These are phyloP conservation scores for Tiaroga cobitis DNA, from an alignment of 2,797 vertebrate species.

Conservation along the genomic window DNA sequence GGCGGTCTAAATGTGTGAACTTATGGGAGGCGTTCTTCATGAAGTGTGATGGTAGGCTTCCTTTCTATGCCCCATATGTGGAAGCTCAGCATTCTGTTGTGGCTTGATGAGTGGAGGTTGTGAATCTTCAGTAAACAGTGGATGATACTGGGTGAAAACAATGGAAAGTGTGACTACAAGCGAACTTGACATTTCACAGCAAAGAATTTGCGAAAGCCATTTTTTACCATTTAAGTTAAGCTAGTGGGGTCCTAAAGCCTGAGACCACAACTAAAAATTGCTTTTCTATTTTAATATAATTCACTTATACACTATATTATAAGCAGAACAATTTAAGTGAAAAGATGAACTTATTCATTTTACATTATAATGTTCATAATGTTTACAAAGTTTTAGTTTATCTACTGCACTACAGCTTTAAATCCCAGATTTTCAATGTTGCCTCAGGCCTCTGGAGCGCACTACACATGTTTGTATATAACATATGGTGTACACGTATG, in stretches of 20 bases:
- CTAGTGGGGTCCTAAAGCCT: neutral
- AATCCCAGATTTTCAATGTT: neutral
- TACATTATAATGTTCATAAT: too few species aligned
- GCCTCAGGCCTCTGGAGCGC: neutral
- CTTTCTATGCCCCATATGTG: neutral
- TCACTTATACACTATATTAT: neutral
- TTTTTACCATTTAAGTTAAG: neutral
- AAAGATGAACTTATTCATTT: neutral
- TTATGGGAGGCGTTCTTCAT: neutral
- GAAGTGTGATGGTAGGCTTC: neutral
- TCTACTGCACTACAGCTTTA: too few species aligned
- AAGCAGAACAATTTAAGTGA: too few species aligned
- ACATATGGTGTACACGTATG: neutral
- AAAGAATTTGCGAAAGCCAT: neutral
- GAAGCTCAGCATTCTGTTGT: constrained; percentile 8
- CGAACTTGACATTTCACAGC: neutral
- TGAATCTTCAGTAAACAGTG: constrained; percentile 61
- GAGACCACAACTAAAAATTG: neutral
- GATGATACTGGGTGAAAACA: constrained; percentile 61
- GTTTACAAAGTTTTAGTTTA: too few species aligned
- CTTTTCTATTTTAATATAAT: neutral
- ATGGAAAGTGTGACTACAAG: constrained; percentile 31
- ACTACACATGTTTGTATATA: neutral
- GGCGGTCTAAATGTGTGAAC: neutral
- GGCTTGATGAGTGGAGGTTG: constrained; percentile 10